These are phyloP conservation scores for Hirudinaria manillensis DNA, from an alignment of 2,888 invertebrate genomes.

Conservation along the genomic window DNA sequence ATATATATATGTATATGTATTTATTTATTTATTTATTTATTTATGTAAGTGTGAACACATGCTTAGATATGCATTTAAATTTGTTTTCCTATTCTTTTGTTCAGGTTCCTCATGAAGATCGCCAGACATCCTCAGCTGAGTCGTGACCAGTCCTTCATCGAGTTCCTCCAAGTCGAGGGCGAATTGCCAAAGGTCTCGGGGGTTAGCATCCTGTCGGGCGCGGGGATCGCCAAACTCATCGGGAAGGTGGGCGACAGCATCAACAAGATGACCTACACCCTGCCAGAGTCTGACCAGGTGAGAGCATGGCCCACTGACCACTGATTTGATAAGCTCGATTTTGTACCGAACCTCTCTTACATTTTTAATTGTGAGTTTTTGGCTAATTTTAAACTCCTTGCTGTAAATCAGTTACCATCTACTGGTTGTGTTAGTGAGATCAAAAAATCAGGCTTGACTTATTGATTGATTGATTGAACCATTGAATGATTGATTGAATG, in stretches of 20 bases:
- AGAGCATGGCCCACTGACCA: constrained; percentile 15
- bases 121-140: constrained; percentile 49
- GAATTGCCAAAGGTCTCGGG: constrained; percentile 90
- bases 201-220: constrained; percentile 89
- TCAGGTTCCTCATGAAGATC: constrained; percentile 50
- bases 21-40: no score
- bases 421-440: no score
- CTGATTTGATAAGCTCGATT: no score
- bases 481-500: no score
- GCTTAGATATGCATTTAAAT: background rate
- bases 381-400: background rate
- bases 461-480: no score
- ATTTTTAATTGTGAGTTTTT: background rate
- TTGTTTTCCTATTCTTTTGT: background rate
- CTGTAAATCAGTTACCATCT: no score
- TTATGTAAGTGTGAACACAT: background rate
- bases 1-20: no score
- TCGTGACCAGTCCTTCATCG: constrained; percentile 88
- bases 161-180: constrained; percentile 85
- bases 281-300: constrained; percentile 97
- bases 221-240: constrained; percentile 86
- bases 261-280: constrained; percentile 94
- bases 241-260: constrained; percentile 94
- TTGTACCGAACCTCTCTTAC: no score
- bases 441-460: background rate